Conservation (phyloP, 1,140 invertebrate genomes). For the Mycetomoellerius zeteki region DNA sequence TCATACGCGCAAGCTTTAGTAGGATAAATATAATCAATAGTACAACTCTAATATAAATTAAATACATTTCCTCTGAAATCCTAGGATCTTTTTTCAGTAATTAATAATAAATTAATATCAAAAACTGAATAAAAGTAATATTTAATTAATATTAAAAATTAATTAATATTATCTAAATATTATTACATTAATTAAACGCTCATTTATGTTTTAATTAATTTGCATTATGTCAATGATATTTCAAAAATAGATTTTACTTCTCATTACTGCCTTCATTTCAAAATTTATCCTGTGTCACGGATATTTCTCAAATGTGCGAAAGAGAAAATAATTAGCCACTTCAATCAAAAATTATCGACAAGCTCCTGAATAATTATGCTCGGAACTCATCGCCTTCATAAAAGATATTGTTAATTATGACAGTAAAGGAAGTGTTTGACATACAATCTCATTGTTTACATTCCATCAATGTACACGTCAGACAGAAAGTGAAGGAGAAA, state of each 20-base stretch:
- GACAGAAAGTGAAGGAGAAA: slow-evolving; percentile 11
- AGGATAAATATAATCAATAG: not conserved
- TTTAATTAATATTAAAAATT: too few species aligned
- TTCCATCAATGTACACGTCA: slow-evolving; percentile 48
- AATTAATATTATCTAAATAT: not conserved
- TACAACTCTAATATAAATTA: not conserved
- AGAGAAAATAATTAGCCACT: not conserved
- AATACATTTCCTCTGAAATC: not conserved
- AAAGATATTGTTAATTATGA: slow-evolving; percentile 53
- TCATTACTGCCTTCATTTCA: slow-evolving; percentile 12
- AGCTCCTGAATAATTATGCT: slow-evolving; percentile 17
- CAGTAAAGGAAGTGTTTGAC: slow-evolving; percentile 63
- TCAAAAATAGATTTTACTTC: not conserved
- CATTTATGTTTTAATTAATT: slow-evolving; percentile 9
- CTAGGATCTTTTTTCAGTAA: not conserved
- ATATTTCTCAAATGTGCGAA: slow-evolving; percentile 11
- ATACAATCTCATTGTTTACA: slow-evolving; percentile 66
- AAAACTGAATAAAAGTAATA: too few species aligned
- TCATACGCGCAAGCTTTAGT: not conserved
- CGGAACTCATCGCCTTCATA: slow-evolving; percentile 13
- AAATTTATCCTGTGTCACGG: not conserved
- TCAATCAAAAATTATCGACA: slow-evolving; percentile 16
- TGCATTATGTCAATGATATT: not conserved
- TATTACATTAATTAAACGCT: slow-evolving; percentile 11
- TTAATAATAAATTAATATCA: not conserved